Conservation (phyloP, 1,140 invertebrate genomes). For the Chlorops oryzae region DNA sequence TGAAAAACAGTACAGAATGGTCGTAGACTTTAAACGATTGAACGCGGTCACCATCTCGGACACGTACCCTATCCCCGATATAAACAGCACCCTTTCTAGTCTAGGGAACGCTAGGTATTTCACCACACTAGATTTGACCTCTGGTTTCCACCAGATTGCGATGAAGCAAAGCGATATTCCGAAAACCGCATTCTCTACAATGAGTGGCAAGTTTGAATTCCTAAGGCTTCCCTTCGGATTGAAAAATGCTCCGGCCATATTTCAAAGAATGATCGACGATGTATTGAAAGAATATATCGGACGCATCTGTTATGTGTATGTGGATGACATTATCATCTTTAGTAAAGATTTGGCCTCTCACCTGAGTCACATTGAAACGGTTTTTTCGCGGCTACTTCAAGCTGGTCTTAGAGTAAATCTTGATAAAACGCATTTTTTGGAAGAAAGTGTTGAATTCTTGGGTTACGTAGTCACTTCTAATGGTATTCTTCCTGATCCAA, state of each 20-base stretch:
- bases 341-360: slow-evolving; percentile 11
- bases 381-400: neutral
- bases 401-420: slow-evolving; percentile 2
- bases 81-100: slow-evolving; percentile 45
- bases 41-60: slow-evolving; percentile 47
- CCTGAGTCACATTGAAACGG: neutral
- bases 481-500: slow-evolving; percentile 4
- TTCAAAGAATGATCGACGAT: slow-evolving; percentile 26
- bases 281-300: slow-evolving; percentile 21
- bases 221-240: slow-evolving; percentile 33
- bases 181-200: slow-evolving; percentile 48
- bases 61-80: slow-evolving; percentile 50
- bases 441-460: slow-evolving; percentile 1
- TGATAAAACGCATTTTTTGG: slow-evolving; percentile 8
- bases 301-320: slow-evolving; percentile 18
- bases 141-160: slow-evolving; percentile 51
- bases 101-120: slow-evolving; percentile 44
- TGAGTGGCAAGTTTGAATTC: slow-evolving; percentile 43
- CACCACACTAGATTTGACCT: slow-evolving; percentile 43
- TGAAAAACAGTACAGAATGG: slow-evolving; percentile 31
- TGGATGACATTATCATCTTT: slow-evolving; percentile 29
- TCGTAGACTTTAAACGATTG: slow-evolving; percentile 41
- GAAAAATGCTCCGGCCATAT: slow-evolving; percentile 31
- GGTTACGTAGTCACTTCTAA: slow-evolving; percentile 1
- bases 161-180: slow-evolving; percentile 30